Evolutionary conservation across 2,888 invertebrate species (phyloP).

Genomic region (Dynastes grantii): DNA sequence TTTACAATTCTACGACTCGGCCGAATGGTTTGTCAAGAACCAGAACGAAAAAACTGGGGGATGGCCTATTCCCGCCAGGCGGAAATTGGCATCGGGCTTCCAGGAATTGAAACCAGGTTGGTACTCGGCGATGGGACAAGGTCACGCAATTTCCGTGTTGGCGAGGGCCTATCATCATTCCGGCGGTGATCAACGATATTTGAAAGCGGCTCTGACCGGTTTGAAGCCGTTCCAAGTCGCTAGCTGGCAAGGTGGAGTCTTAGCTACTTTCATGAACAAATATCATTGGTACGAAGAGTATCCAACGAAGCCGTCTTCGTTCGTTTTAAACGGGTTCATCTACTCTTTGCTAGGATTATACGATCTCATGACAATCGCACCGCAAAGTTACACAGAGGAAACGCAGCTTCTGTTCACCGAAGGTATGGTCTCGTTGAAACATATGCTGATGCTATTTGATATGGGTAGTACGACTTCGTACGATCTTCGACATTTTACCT

Average conservation of each 20-base stretch:
- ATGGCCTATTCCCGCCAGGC: constrained; percentile 90
- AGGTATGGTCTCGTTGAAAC: constrained; percentile 90
- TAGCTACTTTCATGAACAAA: constrained; percentile 88
- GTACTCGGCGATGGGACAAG: constrained; percentile 99
- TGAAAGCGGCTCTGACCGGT: constrained; percentile 87
- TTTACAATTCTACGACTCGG: constrained; percentile 92
- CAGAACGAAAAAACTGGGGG: constrained; percentile 92
- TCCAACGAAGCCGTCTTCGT: constrained; percentile 94
- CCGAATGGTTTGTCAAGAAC: constrained; percentile 91
- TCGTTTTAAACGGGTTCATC: constrained; percentile 98
- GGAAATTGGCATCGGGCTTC: constrained; percentile 83
- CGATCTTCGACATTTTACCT: constrained; percentile 93
- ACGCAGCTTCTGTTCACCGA: constrained; percentile 86
- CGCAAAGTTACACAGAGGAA: constrained; percentile 79
- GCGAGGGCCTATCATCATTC: constrained; percentile 92
- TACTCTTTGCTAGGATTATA: constrained; percentile 97
- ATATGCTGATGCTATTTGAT: constrained; percentile 92
- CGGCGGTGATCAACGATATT: constrained; percentile 81
- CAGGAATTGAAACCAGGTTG: constrained; percentile 70
- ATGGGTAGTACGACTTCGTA: constrained; percentile 97
- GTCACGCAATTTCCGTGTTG: constrained; percentile 96
- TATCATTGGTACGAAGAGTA: constrained; percentile 99
- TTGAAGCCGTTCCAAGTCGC: constrained; percentile 84
- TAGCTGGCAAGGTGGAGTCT: constrained; percentile 85
- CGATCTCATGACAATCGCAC: constrained; percentile 90